A percentile compares a stretch with the other conserved stretches of the same genome.
Conservation (phyloP, 2,888 invertebrate species). For the Abrostola tripartita region DNA sequence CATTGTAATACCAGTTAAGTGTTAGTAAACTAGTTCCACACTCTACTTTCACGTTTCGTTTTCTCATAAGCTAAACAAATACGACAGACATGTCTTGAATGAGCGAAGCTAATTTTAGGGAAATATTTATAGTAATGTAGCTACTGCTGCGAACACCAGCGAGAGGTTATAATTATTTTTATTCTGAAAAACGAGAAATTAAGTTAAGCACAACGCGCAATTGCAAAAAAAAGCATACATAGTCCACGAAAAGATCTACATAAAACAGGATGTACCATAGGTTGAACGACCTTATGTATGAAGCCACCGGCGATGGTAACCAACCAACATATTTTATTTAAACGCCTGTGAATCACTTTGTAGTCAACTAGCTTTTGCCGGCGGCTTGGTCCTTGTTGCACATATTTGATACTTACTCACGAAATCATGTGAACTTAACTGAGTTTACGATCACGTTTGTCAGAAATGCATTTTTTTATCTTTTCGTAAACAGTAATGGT, state of each 20-base stretch:
- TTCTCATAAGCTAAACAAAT: slow-evolving; percentile 37
- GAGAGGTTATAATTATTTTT: slow-evolving; percentile 1
- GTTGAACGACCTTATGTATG: slow-evolving; percentile 79
- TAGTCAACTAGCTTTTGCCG: slow-evolving; percentile 61
- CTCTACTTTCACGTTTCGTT: slow-evolving; percentile 34
- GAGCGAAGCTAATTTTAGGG: slow-evolving; percentile 26
- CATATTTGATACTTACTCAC: slow-evolving; percentile 42
- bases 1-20: slow-evolving; percentile 25
- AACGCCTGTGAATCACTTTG: slow-evolving; percentile 69
- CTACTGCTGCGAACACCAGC: slow-evolving; percentile 7
- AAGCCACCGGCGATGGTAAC: slow-evolving; percentile 68
- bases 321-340: slow-evolving; percentile 65
- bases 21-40: slow-evolving; percentile 40
- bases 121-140: slow-evolving; percentile 17
- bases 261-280: slow-evolving; percentile 71
- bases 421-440: slow-evolving; percentile 20
- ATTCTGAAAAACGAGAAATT: background rate
- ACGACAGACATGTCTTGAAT: slow-evolving; percentile 36
- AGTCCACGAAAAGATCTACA: slow-evolving; percentile 50
- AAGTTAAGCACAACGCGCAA: background rate
- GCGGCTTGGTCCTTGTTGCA: slow-evolving; percentile 37
- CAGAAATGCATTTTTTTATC: no score
- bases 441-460: background rate
- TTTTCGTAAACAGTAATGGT: no score
- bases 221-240: slow-evolving; percentile 7